Conservation (phyloP, 2,888 invertebrate genomes). For the Drosophila neonasuta region DNA sequence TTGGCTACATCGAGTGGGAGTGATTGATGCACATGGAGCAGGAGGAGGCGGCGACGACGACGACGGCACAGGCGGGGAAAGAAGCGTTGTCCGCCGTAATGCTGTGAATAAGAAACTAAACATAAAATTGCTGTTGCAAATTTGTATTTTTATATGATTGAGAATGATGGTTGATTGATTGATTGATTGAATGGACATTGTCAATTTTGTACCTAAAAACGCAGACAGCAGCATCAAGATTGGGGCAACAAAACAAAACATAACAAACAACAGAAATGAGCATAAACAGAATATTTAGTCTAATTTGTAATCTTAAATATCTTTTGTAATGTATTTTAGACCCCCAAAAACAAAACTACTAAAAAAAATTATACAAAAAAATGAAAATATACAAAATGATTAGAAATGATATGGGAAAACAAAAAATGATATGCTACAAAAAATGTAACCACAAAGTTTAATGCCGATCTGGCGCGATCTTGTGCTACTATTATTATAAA, state of each 20-base stretch:
- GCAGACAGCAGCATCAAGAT: slow-evolving; percentile 10
- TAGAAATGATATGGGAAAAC: slow-evolving; percentile 1
- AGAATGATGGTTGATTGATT: slow-evolving; percentile 10
- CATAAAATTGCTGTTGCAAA: slow-evolving; percentile 37
- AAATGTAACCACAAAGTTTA: slow-evolving; percentile 36
- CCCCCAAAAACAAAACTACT: slow-evolving; percentile 9
- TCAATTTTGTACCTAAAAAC: slow-evolving; percentile 54
- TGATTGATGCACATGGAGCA: slow-evolving; percentile 52
- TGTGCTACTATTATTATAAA: slow-evolving; percentile 52
- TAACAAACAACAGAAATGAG: slow-evolving; percentile 5
- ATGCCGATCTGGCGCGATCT: slow-evolving; percentile 22
- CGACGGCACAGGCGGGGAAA: slow-evolving; percentile 10
- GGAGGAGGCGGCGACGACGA: slow-evolving; percentile 13
- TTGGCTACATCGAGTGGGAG: slow-evolving; percentile 37
- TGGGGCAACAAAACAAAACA: slow-evolving; percentile 10
- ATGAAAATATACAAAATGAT: slow-evolving; percentile 4
- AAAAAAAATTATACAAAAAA: slow-evolving; percentile 11
- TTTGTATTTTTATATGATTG: slow-evolving; percentile 47
- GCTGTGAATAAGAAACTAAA: slow-evolving; percentile 60
- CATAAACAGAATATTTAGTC: slow-evolving; percentile 43
- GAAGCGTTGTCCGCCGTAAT: slow-evolving; percentile 38
- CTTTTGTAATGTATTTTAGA: slow-evolving; percentile 45
- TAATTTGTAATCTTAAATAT: slow-evolving; percentile 50
- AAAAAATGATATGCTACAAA: slow-evolving; percentile 20
- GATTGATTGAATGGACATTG: slow-evolving; percentile 26